Percentiles rank a stretch among this genome's conserved stretches.
Evolutionary conservation across 2,888 invertebrate species (phyloP).

Genomic region (Hirtodrosophila confusa): DNA sequence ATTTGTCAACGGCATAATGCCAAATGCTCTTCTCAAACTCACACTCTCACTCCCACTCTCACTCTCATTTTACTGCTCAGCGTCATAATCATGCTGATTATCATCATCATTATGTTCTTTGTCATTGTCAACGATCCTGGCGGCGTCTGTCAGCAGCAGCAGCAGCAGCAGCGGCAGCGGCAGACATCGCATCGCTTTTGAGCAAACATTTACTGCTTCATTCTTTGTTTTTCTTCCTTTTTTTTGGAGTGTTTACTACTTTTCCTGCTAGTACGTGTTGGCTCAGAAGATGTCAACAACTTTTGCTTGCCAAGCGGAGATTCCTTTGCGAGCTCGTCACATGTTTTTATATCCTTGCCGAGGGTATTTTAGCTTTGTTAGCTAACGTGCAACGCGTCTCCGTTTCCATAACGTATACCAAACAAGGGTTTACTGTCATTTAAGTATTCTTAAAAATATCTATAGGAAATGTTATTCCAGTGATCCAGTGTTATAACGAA

Average conservation of each 20-base stretch:
- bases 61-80: background rate
- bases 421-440: too few species aligned
- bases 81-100: conserved; percentile 20
- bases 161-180: conserved; percentile 19
- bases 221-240: conserved; percentile 10
- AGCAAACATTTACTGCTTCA: conserved; percentile 46
- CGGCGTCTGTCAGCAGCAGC: conserved; percentile 62
- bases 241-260: conserved; percentile 60
- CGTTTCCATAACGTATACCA: too few species aligned
- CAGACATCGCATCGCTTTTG: conserved; percentile 38
- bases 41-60: conserved; percentile 8
- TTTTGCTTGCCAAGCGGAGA: conserved; percentile 45
- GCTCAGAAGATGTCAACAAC: conserved; percentile 75
- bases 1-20: conserved; percentile 66
- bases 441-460: too few species aligned
- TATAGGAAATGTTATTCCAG: too few species aligned
- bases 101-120: conserved; percentile 63
- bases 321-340: conserved; percentile 9
- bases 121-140: conserved; percentile 73
- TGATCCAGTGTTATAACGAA: too few species aligned
- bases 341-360: conserved; percentile 23
- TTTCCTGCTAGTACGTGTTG: conserved; percentile 67
- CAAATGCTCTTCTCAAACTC: conserved; percentile 35
- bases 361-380: too few species aligned
- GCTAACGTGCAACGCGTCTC: too few species aligned